These are phyloP conservation scores for Malaclemys terrapin DNA, from an alignment of 2,113 vertebrate species.

Conservation along the genomic window DNA sequence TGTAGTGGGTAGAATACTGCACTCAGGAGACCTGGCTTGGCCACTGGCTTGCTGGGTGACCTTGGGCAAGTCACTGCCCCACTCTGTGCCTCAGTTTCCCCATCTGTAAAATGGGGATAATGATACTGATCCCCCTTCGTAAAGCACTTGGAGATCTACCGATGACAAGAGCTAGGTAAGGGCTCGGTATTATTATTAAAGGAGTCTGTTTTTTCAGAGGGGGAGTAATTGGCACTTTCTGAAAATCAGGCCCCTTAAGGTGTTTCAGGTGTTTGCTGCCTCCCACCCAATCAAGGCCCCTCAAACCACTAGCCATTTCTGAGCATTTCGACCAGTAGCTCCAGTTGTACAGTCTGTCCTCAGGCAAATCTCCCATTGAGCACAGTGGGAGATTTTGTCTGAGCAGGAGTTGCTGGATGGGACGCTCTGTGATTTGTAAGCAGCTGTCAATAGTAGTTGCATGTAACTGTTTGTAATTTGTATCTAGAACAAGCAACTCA, in stretches of 20 bases:
- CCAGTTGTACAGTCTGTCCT: neutral
- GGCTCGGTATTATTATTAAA: neutral
- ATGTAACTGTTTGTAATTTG: neutral
- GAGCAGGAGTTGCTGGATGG: neutral
- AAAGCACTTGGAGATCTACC: neutral
- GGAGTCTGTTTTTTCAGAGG: neutral
- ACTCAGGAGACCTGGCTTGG: neutral
- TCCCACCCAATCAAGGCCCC: neutral
- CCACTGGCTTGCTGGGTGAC: neutral
- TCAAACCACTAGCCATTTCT: neutral
- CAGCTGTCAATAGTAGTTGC: neutral
- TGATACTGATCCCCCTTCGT: neutral
- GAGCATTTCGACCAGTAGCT: neutral
- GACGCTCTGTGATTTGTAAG: neutral
- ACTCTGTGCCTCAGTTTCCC: neutral
- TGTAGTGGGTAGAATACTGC: neutral
- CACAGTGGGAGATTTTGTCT: neutral
- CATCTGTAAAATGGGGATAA: neutral
- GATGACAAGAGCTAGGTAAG: neutral
- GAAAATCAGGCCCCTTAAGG: neutral
- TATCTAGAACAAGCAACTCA: slow-evolving; percentile 87
- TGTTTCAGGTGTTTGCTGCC: neutral
- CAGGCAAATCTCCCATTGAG: neutral
- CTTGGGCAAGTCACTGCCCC: neutral
- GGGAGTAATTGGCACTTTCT: neutral